These are phyloP conservation scores for Sphyrna mokarran DNA, from an alignment of 2,113 vertebrate species.

Conservation along the genomic window DNA sequence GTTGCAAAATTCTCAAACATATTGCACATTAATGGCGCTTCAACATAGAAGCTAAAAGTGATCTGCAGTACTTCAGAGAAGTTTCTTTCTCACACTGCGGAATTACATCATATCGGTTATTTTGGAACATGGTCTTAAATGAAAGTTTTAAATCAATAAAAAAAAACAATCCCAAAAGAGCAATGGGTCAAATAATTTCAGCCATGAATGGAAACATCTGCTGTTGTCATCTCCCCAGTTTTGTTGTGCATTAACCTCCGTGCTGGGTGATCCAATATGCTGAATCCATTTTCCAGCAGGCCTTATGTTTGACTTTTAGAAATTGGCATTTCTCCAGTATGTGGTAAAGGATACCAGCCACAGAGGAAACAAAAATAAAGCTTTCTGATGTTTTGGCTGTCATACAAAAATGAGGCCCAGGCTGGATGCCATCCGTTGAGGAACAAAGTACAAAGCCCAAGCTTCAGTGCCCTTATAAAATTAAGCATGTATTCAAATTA, in stretches of 20 bases:
- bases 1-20: background rate
- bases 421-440: background rate
- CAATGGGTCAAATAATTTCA: constrained; percentile 19
- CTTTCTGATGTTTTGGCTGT: constrained; percentile 4
- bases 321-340: constrained; percentile 5
- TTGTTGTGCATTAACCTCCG: background rate
- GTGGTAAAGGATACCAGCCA: constrained; percentile 15
- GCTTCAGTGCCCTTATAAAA: background rate
- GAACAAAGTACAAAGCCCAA: background rate
- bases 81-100: background rate
- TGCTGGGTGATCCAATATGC: background rate
- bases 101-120: background rate
- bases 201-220: constrained; percentile 20
- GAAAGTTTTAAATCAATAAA: too few species aligned
- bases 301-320: background rate
- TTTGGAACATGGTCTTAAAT: background rate
- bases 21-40: background rate
- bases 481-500: background rate
- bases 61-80: background rate
- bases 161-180: background rate
- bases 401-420: background rate
- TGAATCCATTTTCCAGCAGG: background rate
- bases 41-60: background rate
- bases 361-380: background rate
- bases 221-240: constrained; percentile 15